Evolutionary conservation across 1,140 invertebrate species (phyloP).

Genomic region (Brachionus rubens): DNA sequence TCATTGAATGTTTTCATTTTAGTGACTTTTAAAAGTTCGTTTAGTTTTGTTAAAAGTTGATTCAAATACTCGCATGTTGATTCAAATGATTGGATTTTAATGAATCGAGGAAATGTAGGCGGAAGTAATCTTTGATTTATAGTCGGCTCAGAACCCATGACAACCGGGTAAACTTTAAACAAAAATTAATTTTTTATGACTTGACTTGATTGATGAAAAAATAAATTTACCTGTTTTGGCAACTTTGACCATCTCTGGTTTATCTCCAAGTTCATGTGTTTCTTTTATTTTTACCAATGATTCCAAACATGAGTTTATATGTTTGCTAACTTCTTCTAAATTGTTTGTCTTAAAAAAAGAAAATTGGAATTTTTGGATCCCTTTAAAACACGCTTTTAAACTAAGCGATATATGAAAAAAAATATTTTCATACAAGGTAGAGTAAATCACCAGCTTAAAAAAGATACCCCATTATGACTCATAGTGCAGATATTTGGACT

Average conservation of each 20-base stretch:
- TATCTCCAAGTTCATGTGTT: conserved; percentile 36
- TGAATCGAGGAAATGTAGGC: conserved; percentile 94
- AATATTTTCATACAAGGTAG: too few relatives aligned
- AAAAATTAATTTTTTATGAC: neutral
- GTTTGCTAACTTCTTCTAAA: conserved; percentile 19
- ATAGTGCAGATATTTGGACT: too few relatives aligned
- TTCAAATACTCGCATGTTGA: neutral
- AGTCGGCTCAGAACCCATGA: conserved; percentile 85
- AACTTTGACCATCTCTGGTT: conserved; percentile 46
- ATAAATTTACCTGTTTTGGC: conserved; percentile 49
- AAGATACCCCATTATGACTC: too few relatives aligned
- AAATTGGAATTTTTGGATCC: too few relatives aligned
- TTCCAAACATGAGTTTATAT: conserved; percentile 20
- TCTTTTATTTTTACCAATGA: conserved; percentile 19
- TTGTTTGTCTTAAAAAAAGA: neutral
- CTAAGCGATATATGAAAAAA: too few relatives aligned
- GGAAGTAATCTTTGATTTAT: conserved; percentile 89
- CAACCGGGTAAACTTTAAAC: conserved; percentile 47
- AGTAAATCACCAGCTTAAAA: too few relatives aligned
- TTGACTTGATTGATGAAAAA: conserved; percentile 46
- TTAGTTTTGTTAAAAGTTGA: neutral
- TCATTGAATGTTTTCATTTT: conserved; percentile 27
- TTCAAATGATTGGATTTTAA: conserved; percentile 67
- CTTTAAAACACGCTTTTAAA: too few relatives aligned
- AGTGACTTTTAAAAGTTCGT: neutral